Percentiles rank a stretch among this genome's conserved stretches.
phyloP scores from a whole-genome alignment of 2,113 vertebrate species.

The Typhlomys cinereus region DNA sequence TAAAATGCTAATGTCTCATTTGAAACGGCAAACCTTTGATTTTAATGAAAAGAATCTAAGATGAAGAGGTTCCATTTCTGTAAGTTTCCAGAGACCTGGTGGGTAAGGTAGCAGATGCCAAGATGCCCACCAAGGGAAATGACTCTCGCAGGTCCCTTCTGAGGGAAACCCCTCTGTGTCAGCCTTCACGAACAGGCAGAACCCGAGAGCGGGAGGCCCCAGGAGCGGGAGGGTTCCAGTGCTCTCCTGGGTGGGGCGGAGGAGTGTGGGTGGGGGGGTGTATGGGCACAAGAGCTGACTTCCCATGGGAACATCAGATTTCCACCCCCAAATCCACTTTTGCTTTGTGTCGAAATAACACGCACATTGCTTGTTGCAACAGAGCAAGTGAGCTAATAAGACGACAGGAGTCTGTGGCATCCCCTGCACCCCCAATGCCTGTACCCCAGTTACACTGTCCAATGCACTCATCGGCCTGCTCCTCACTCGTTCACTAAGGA shows the following conservation, averaged over 20 bases:
- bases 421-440: background rate
- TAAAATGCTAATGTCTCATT: conserved; percentile 62
- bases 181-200: background rate
- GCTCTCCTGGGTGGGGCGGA: background rate
- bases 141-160: background rate
- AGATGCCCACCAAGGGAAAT: background rate
- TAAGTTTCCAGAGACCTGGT: conserved; percentile 33
- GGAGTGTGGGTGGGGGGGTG: background rate
- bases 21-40: conserved; percentile 61
- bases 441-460: fast-evolving
- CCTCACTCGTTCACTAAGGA: background rate
- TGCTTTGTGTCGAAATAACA: background rate
- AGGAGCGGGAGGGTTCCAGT: conserved; percentile 52
- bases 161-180: conserved; percentile 26
- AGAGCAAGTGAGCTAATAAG: background rate
- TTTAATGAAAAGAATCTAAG: conserved; percentile 53
- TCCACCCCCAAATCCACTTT: background rate
- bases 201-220: no score
- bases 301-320: background rate
- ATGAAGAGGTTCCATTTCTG: conserved; percentile 38
- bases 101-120: background rate
- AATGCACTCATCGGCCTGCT: background rate
- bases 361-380: background rate
- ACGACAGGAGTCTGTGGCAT: fast-evolving
- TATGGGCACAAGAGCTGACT: conserved; percentile 42